Evolutionary conservation across 2,888 invertebrate species (phyloP).

Genomic region (Clunio marinus): DNA sequence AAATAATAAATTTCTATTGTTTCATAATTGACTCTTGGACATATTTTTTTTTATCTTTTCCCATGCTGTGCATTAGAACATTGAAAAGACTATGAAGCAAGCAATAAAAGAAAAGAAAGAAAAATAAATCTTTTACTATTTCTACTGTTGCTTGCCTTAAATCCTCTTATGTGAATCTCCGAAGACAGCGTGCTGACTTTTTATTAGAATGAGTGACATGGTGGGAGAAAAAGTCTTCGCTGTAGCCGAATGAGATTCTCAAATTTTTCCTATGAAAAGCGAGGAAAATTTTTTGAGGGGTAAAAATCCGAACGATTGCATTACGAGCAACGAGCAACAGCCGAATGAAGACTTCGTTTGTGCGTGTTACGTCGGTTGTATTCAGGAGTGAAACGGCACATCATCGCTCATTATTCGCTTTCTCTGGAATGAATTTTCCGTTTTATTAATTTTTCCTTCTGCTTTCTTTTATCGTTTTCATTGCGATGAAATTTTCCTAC

Average conservation of each 20-base stretch:
- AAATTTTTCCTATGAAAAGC: slow-evolving; percentile 15
- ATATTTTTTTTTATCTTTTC: too few species aligned
- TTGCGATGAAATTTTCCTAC: slow-evolving; percentile 12
- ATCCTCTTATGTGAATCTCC: slow-evolving; percentile 36
- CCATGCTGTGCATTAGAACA: slow-evolving; percentile 3
- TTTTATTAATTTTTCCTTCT: slow-evolving; percentile 20
- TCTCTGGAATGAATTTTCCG: background rate
- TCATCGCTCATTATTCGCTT: slow-evolving; percentile 32
- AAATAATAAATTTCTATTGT: slow-evolving; percentile 29
- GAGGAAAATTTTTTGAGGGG: slow-evolving; percentile 20
- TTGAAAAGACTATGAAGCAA: too few species aligned
- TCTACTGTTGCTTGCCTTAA: slow-evolving; percentile 29
- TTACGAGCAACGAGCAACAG: background rate
- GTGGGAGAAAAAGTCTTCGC: background rate
- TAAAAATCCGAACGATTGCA: background rate
- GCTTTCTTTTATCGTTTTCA: slow-evolving; percentile 5
- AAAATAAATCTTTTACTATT: slow-evolving; percentile 21
- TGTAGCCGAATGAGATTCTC: background rate
- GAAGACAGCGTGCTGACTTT: slow-evolving; percentile 24
- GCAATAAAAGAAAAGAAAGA: slow-evolving; percentile 25
- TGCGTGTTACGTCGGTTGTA: slow-evolving; percentile 11
- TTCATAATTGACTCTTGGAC: slow-evolving; percentile 34
- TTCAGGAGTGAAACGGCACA: slow-evolving; percentile 22
- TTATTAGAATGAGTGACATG: background rate
- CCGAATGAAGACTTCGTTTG: background rate